Conservation (phyloP, 2,113 vertebrate species). For the Tetraodon nigroviridis region DNA sequence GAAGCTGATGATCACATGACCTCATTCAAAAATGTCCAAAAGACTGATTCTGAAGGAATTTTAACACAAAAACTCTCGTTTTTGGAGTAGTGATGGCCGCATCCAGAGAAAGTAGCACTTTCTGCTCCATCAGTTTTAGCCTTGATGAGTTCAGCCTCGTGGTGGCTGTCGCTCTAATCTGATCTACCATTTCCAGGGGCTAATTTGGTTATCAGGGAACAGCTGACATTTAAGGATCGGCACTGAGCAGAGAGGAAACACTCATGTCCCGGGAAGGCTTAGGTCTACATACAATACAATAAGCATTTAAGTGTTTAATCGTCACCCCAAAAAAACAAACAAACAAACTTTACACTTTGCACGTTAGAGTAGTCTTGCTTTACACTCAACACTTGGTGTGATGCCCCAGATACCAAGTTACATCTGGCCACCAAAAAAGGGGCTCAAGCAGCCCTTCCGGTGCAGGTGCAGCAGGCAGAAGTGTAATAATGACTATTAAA, state of each 20-base stretch:
- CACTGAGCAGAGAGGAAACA: background rate
- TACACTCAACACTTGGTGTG: background rate
- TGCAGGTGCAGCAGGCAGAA: no score
- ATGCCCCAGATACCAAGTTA: constrained; percentile 30
- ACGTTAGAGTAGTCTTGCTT: background rate
- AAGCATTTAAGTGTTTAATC: no score
- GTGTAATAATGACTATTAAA: no score
- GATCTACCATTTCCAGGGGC: constrained; percentile 21
- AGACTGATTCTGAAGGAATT: constrained; percentile 7
- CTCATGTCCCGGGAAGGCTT: no score
- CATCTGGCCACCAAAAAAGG: background rate
- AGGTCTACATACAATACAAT: no score
- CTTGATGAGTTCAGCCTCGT: background rate
- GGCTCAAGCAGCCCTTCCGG: no score
- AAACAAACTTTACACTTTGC: background rate
- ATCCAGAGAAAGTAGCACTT: no score
- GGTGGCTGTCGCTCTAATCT: constrained; percentile 10
- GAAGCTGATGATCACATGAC: constrained; percentile 10
- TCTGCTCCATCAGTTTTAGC: background rate
- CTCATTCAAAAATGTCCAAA: constrained; percentile 26
- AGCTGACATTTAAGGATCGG: constrained; percentile 10
- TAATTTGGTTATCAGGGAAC: constrained; percentile 36
- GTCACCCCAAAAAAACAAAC: no score
- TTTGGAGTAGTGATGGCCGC: background rate
- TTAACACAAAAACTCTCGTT: background rate